Percentiles rank a stretch among this genome's conserved stretches.
Evolutionary conservation across 2,888 invertebrate species (phyloP).

Genomic region (Andrena flavipes): DNA sequence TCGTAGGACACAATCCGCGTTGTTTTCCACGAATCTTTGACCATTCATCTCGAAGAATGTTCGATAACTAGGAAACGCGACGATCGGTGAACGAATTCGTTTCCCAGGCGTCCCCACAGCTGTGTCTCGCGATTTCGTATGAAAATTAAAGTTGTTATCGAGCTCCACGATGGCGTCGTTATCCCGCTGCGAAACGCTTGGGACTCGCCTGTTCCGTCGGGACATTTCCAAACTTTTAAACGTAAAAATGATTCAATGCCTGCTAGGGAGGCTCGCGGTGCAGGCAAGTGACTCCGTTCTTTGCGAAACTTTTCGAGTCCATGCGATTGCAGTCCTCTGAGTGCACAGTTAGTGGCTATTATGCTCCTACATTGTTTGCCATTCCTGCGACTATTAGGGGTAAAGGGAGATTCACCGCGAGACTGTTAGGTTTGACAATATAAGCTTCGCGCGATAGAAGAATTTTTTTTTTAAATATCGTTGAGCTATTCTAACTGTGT

Average conservation of each 20-base stretch:
- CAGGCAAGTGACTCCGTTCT: background rate
- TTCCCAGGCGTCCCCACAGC: background rate
- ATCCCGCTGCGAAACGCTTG: constrained; percentile 9
- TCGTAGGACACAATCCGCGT: too few species aligned
- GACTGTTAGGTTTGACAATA: background rate
- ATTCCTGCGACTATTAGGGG: constrained; percentile 7
- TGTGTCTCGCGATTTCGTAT: background rate
- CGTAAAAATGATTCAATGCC: constrained; percentile 58
- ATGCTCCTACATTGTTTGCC: constrained; percentile 15
- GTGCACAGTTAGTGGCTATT: constrained; percentile 6
- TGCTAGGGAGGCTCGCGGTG: background rate
- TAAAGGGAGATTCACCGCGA: background rate
- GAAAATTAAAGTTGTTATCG: constrained; percentile 27
- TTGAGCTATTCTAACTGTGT: background rate
- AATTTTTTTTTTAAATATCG: background rate
- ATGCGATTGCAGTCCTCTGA: constrained; percentile 16
- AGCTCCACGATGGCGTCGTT: constrained; percentile 28
- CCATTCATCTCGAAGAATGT: background rate
- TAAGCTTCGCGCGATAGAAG: background rate
- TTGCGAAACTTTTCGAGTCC: constrained; percentile 6
- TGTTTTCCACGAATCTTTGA: background rate
- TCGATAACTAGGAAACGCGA: too few species aligned
- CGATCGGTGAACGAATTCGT: constrained; percentile 6
- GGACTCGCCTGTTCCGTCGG: constrained; percentile 10
- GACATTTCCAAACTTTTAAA: constrained; percentile 41